phyloP scores from a whole-genome alignment of 37 sponge, comb jelly and placozoan genomes.

The Haliclona indistincta region DNA sequence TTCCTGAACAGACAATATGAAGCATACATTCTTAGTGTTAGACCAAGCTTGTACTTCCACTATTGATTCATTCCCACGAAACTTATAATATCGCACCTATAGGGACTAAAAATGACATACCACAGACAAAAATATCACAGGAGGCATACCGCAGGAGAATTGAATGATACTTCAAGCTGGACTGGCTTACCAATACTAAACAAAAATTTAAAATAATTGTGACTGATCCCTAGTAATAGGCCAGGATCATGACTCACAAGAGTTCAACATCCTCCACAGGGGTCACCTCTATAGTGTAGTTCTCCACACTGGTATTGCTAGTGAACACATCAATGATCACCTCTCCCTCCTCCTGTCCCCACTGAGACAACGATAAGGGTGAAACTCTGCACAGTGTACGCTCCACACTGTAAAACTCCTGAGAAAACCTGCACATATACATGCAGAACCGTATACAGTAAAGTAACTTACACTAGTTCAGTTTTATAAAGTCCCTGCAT shows the following conservation, averaged over 20 bases:
- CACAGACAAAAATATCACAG: too few relatives aligned
- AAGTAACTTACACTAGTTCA: too few relatives aligned
- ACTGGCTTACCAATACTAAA: too few relatives aligned
- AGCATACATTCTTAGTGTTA: conserved; percentile 22
- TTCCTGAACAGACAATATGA: conserved; percentile 66
- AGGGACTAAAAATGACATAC: too few relatives aligned
- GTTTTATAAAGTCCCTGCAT: too few relatives aligned
- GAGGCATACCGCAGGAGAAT: too few relatives aligned
- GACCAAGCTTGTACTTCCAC: conserved; percentile 32
- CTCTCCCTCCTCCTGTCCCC: background rate
- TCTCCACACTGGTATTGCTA: conserved; percentile 1
- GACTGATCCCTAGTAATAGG: too few relatives aligned
- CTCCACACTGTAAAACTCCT: background rate
- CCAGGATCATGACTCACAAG: too few relatives aligned
- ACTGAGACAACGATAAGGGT: too few relatives aligned
- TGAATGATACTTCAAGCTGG: too few relatives aligned
- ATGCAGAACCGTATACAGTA: too few relatives aligned
- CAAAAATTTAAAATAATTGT: too few relatives aligned
- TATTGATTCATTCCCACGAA: conserved; percentile 6
- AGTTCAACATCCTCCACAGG: conserved; percentile 20
- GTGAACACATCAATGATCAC: conserved; percentile 49
- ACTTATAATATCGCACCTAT: conserved; percentile 42
- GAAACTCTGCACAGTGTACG: conserved; percentile 4
- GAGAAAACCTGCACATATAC: conserved; percentile 1
- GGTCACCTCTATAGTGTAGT: conserved; percentile 25